Percentiles rank a stretch among this genome's conserved stretches.
Conservation (phyloP, 2,797 vertebrate genomes). For the Sandelia bainsii region DNA sequence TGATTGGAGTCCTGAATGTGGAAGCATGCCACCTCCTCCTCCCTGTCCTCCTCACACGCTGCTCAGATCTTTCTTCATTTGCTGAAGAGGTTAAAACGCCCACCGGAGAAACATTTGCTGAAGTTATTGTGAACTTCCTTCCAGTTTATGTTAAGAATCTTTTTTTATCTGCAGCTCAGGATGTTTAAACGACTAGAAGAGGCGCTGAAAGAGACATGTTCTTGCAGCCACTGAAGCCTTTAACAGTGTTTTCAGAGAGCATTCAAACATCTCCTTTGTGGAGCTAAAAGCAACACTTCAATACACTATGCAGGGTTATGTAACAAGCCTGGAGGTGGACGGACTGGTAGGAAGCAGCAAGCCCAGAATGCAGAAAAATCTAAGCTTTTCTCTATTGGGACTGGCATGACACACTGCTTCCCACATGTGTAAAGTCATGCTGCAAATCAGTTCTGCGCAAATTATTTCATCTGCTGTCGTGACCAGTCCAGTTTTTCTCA, state of each 20-base stretch:
- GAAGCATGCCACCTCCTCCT: slow-evolving; percentile 21
- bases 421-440: slow-evolving; percentile 50
- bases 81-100: neutral
- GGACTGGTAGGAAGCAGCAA: slow-evolving; percentile 53
- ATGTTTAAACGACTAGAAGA: slow-evolving; percentile 44
- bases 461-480: neutral
- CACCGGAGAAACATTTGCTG: slow-evolving; percentile 10
- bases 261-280: slow-evolving; percentile 60
- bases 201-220: slow-evolving; percentile 39
- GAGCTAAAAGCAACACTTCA: slow-evolving; percentile 57
- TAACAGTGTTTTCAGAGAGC: slow-evolving; percentile 53
- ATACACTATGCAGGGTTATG: slow-evolving; percentile 50
- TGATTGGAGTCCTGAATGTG: slow-evolving; percentile 18
- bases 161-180: slow-evolving; percentile 34
- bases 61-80: slow-evolving; percentile 9
- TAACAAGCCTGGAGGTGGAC: slow-evolving; percentile 72
- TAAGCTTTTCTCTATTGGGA: slow-evolving; percentile 41
- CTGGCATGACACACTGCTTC: slow-evolving; percentile 53
- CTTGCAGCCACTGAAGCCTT: slow-evolving; percentile 42
- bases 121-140: slow-evolving; percentile 10
- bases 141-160: slow-evolving; percentile 20
- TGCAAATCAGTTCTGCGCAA: neutral
- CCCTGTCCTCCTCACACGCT: neutral
- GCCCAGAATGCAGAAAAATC: slow-evolving; percentile 26
- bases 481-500: slow-evolving; percentile 3